These are phyloP conservation scores for Symphodus melops DNA, from an alignment of 2,113 vertebrate species.

Conservation along the genomic window DNA sequence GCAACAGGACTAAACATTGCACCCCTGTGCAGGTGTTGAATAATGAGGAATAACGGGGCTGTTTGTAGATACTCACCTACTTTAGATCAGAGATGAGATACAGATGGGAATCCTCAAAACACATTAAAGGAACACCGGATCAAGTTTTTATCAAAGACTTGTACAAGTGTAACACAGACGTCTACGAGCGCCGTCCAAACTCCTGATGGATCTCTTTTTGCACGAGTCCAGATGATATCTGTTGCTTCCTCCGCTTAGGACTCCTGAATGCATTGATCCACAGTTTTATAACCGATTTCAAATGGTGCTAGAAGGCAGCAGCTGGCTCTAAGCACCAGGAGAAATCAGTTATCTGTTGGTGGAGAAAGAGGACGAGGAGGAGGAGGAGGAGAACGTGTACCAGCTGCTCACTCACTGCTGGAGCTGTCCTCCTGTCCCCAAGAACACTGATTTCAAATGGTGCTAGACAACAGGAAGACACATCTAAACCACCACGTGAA, in stretches of 20 bases:
- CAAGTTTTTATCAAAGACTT: no score
- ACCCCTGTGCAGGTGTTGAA: no score
- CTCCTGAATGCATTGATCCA: constrained; percentile 81
- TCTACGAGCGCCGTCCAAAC: neutral
- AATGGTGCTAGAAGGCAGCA: constrained; percentile 99
- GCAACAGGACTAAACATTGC: no score
- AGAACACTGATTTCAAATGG: constrained; percentile 92
- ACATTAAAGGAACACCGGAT: no score
- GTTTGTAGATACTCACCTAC: no score
- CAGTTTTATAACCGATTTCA: constrained; percentile 99
- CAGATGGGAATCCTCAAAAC: no score
- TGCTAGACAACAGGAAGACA: constrained; percentile 85
- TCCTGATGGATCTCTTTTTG: neutral
- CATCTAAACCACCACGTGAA: constrained; percentile 90
- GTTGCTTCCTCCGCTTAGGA: neutral
- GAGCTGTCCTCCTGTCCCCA: constrained; percentile 76
- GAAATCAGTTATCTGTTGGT: constrained; percentile 99
- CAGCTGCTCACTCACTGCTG: constrained; percentile 21
- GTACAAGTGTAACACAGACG: no score
- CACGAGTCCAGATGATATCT: neutral
- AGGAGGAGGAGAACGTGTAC: neutral
- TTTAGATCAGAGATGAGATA: no score
- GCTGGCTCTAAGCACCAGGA: constrained; percentile 95
- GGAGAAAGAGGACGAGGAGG: constrained; percentile 79
- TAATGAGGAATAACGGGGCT: no score